phyloP scores from a whole-genome alignment of 2,888 invertebrate species.

The Pyrrhia umbra region DNA sequence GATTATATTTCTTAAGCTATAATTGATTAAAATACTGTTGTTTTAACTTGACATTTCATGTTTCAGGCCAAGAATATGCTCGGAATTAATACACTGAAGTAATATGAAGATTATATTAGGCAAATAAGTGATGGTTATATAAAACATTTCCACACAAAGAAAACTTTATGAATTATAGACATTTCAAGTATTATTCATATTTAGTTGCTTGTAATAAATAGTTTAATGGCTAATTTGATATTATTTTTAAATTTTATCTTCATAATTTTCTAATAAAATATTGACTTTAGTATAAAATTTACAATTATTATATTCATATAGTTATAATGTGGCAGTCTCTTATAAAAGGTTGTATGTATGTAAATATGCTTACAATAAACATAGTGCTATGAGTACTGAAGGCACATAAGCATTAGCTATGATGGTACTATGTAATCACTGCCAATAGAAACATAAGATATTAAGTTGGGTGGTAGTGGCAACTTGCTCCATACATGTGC shows the following conservation, averaged over 20 bases:
- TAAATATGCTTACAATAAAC: slow-evolving; percentile 60
- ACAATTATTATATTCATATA: slow-evolving; percentile 76
- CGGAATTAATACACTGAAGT: slow-evolving; percentile 84
- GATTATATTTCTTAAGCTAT: slow-evolving; percentile 20
- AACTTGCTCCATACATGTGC: slow-evolving; percentile 92
- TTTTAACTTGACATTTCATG: slow-evolving; percentile 49
- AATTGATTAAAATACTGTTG: slow-evolving; percentile 7
- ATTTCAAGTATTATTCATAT: slow-evolving; percentile 55
- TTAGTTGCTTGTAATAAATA: slow-evolving; percentile 78
- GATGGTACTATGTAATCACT: slow-evolving; percentile 88
- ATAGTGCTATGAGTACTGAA: slow-evolving; percentile 54
- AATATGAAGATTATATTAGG: slow-evolving; percentile 64
- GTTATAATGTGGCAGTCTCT: slow-evolving; percentile 70
- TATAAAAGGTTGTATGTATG: slow-evolving; percentile 56
- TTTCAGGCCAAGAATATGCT: slow-evolving; percentile 87
- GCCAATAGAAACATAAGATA: slow-evolving; percentile 82
- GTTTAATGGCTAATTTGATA: slow-evolving; percentile 77
- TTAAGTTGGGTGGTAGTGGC: slow-evolving; percentile 91
- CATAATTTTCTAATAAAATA: slow-evolving; percentile 67
- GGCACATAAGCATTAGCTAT: slow-evolving; percentile 68
- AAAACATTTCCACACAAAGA: slow-evolving; percentile 47
- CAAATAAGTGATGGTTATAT: slow-evolving; percentile 48
- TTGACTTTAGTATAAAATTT: slow-evolving; percentile 76
- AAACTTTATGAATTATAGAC: slow-evolving; percentile 41
- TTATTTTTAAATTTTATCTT: slow-evolving; percentile 57